phyloP scores from a whole-genome alignment of 2,113 vertebrate genomes.

The Tautogolabrus adspersus region DNA sequence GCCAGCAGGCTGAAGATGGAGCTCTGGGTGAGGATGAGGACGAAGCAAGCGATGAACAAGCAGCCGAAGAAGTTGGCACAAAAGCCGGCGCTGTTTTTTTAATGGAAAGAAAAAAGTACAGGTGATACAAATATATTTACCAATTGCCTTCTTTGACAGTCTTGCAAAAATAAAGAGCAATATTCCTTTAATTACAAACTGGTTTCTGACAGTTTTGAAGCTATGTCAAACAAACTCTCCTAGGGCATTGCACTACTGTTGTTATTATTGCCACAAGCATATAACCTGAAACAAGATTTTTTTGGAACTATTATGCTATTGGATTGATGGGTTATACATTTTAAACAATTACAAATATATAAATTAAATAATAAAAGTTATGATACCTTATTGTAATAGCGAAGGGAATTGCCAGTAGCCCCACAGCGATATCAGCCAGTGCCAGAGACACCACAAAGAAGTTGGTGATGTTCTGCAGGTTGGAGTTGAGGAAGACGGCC shows the following conservation, averaged over 20 bases:
- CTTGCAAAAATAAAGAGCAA: neutral
- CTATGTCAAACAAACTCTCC: too few species aligned
- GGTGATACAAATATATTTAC: neutral
- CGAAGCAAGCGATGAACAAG: constrained; percentile 97
- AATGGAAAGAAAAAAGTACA: constrained; percentile 1
- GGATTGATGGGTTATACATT: neutral
- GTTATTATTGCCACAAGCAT: too few species aligned
- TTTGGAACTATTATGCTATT: too few species aligned
- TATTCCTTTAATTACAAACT: too few species aligned
- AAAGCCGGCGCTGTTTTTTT: constrained; percentile 88
- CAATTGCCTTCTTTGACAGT: neutral
- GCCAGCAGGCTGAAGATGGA: constrained; percentile 98
- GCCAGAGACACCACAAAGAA: constrained; percentile 96
- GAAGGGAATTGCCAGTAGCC: constrained; percentile 94
- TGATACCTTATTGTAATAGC: constrained; percentile 87
- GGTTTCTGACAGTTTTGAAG: too few species aligned
- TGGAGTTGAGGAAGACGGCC: constrained; percentile 94
- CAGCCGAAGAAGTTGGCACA: constrained; percentile 93
- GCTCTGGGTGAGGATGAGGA: constrained; percentile 95
- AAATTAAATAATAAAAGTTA: neutral
- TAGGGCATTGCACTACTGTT: too few species aligned
- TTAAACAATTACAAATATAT: neutral
- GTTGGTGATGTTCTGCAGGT: constrained; percentile 97
- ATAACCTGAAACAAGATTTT: too few species aligned
- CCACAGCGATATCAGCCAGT: constrained; percentile 94